Percentiles rank a stretch among this genome's conserved stretches.
Evolutionary conservation across 2,113 vertebrate genomes (phyloP).

Genomic region (Platysteira castanea): DNA sequence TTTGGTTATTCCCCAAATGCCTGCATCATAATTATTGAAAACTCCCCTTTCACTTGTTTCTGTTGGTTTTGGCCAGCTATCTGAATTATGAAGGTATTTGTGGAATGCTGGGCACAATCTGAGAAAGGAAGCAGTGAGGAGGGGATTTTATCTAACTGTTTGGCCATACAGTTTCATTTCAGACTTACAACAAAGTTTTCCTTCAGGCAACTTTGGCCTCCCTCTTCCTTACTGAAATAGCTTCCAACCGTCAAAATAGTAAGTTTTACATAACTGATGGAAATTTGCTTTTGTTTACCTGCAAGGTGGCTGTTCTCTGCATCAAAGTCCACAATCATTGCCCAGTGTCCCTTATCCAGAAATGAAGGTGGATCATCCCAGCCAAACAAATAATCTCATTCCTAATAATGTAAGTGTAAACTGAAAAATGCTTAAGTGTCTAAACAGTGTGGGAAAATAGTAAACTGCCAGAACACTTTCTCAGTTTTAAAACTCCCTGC

Average conservation of each 20-base stretch:
- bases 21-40: background rate
- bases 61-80: background rate
- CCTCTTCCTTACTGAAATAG: background rate
- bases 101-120: background rate
- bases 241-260: background rate
- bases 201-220: background rate
- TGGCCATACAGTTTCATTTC: background rate
- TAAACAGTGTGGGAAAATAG: background rate
- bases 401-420: slow-evolving; percentile 73
- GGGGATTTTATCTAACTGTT: background rate
- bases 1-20: background rate
- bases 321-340: slow-evolving; percentile 30
- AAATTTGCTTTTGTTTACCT: slow-evolving; percentile 36
- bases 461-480: background rate
- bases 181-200: background rate
- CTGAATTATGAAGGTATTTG: background rate
- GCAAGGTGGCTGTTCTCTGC: slow-evolving; percentile 43
- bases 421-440: background rate
- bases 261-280: background rate
- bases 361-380: slow-evolving; percentile 69
- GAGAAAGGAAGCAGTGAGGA: background rate
- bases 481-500: background rate
- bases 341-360: slow-evolving; percentile 66
- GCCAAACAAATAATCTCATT: slow-evolving; percentile 64
- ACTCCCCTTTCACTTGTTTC: background rate